phyloP scores from a whole-genome alignment of 2,113 vertebrate genomes.

The Phainopepla nitens region DNA sequence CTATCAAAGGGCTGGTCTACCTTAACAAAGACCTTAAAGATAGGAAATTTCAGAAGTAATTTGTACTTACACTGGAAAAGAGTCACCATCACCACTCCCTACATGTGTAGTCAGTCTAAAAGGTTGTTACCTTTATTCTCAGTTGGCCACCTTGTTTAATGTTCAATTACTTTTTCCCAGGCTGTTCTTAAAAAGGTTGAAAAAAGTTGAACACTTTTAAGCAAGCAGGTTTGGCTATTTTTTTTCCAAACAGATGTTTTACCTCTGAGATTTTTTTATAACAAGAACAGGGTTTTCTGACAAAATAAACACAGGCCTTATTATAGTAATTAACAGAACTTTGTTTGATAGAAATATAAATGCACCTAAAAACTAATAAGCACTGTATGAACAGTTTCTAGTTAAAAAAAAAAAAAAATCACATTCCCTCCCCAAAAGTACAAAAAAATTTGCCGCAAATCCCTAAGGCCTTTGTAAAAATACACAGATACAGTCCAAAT shows the following conservation, averaged over 20 bases:
- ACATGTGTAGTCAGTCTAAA: neutral
- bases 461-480: slow-evolving; percentile 5
- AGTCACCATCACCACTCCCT: neutral
- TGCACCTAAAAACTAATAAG: neutral
- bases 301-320: neutral
- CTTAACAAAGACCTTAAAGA: neutral
- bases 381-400: neutral
- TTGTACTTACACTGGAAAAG: neutral
- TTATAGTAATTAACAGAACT: neutral
- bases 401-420: neutral
- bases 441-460: neutral
- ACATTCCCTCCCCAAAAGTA: neutral
- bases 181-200: neutral
- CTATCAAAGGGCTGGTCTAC: neutral
- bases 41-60: neutral
- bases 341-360: neutral
- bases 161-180: neutral
- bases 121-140: neutral
- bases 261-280: neutral
- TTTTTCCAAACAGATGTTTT: neutral
- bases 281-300: neutral
- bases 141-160: neutral
- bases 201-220: neutral
- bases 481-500: neutral
- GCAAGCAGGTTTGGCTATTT: neutral